Evolutionary conservation across 2,888 invertebrate genomes (phyloP), one percentile per base, ranked within the genome.

Genomic region (Zeuzera pyrina): DNA sequence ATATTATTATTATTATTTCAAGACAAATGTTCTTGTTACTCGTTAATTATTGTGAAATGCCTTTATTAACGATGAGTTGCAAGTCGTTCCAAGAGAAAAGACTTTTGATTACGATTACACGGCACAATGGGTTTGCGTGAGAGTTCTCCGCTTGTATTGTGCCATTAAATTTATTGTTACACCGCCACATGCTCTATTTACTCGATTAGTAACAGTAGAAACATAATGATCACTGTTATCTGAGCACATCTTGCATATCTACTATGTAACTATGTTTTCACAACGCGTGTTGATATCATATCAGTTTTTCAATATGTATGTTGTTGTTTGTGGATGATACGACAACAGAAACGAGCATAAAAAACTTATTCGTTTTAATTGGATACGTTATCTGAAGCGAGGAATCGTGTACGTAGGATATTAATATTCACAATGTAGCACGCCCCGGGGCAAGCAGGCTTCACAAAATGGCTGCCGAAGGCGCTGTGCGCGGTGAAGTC

Each of bases 381-480:
- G 19, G 8, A 6, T 19, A 19, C 19, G n/a, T n/a, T n/a, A n/a
- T n/a, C n/a, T n/a, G n/a, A n/a, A n/a, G n/a, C n/a, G n/a, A n/a
- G n/a, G n/a, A n/a, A n/a, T n/a, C n/a, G n/a, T n/a, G n/a, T n/a
- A n/a, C n/a, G n/a, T n/a, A n/a, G n/a, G n/a, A n/a, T 65, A 64
- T 78, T 76, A 73, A 67, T 71, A 78, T 78, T 71, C 78, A 66
- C 62, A 56, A 50, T 59, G 64, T 56, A 52, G 60, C 56, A 58
- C 65, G 60, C 64, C 51, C 62, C n/a, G 60, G 63, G 60, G 62
- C 70, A 58, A 55, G 62, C 69, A 65, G 69, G 69, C 71, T 69
- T 61, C 64, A 77, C 79, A 77, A 79, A 77, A 81, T 81, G 79
- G 79, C 76, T 68, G 78, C 76, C 76, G 59, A 60, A 66, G 73